Evolutionary conservation across 1,140 invertebrate genomes (phyloP), one percentile per base, ranked within the genome.

Genomic region (Heliconius congener): DNA sequence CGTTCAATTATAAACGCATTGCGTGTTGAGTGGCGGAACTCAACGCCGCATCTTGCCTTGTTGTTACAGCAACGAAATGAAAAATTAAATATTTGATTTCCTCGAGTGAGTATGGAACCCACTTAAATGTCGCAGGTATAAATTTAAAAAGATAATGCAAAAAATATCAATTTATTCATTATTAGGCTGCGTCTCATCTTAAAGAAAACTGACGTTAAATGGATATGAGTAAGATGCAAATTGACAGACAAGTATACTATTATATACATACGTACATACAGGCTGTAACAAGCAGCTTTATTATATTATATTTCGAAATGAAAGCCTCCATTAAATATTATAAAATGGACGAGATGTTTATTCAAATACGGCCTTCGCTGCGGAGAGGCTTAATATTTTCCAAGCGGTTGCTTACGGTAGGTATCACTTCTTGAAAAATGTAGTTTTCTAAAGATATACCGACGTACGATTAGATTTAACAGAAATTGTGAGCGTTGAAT

Each of bases 361-460:
- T 72, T 72, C 71, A 72, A 72, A 72, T 72, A n/a, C 23, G 9
- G 4, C 71, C 71, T 72, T 72, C 71, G 37, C 71, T 72, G 71
- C 34, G n/a, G 70, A 72, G 71, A 37, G 30, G 71, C 71, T 42
- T 72, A 72, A 72, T 72, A 72, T 72, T 72, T 72, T 72, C 71
- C 71, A 42, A 72, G 71, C 37, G 71, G 30, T 72, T 72, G 30
- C 71, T 11, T 72, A 39, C 30, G 71, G 71, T 72, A 72, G 71
- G 37, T 39, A 72, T 72, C 71, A 39, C 18, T 72, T 39, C 71
- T 72, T 72, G 71, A 42, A 72, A 72, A 72, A 72, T 71, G 34
- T 72, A 72, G 37, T 72, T 72, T 72, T 42, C 71, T 42, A 72
- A 66, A 66, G 60, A 66, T 66, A 11, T 30, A 30, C 60, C 60